Conservation (phyloP, 2,888 invertebrate genomes). For the Tanypteryx hageni region DNA sequence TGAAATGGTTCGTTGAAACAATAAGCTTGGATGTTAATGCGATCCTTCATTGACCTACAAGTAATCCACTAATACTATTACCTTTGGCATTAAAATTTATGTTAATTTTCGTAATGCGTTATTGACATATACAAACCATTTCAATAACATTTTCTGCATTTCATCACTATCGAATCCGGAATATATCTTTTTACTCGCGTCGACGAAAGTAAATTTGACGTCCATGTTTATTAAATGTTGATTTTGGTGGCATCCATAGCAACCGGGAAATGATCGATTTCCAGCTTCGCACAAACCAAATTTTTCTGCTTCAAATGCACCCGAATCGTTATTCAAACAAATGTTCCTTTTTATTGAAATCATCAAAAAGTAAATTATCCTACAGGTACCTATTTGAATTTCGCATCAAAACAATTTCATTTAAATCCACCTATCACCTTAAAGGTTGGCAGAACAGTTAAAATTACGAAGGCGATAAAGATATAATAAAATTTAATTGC, state of each 20-base stretch:
- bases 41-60: slow-evolving; percentile 74
- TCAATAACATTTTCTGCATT: slow-evolving; percentile 72
- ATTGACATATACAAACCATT: slow-evolving; percentile 72
- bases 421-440: too few relatives aligned
- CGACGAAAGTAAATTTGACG: slow-evolving; percentile 73
- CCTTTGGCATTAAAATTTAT: too few relatives aligned
- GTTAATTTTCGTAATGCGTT: not conserved
- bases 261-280: not conserved
- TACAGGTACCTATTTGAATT: too few relatives aligned
- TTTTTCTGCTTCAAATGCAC: too few relatives aligned
- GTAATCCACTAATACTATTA: slow-evolving; percentile 20
- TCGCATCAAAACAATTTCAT: too few relatives aligned
- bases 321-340: too few relatives aligned
- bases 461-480: too few relatives aligned
- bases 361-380: too few relatives aligned
- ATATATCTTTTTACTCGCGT: slow-evolving; percentile 71
- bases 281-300: too few relatives aligned
- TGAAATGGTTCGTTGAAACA: slow-evolving; percentile 75
- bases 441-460: too few relatives aligned
- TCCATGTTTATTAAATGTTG: slow-evolving; percentile 29
- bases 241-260: not conserved
- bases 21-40: slow-evolving; percentile 74
- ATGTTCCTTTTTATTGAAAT: too few relatives aligned
- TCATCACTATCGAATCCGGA: slow-evolving; percentile 70
- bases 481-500: too few relatives aligned